Evolutionary conservation across 2,888 invertebrate genomes (phyloP).

Genomic region (Antheraea assamensis): DNA sequence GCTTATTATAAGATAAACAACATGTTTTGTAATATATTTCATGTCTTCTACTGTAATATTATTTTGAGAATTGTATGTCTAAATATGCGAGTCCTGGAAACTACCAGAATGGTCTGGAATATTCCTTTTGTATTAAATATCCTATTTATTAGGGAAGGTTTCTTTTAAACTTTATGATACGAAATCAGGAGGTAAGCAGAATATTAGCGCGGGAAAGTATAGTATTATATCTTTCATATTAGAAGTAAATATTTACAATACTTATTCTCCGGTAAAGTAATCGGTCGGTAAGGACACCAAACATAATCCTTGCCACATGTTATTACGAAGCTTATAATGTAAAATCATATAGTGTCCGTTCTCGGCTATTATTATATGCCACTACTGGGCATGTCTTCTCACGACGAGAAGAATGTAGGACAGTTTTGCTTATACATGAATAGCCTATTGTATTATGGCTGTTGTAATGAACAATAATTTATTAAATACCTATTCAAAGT

Average conservation of each 20-base stretch:
- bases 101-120: background rate
- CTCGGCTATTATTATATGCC: too few species aligned
- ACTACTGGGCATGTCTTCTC: background rate
- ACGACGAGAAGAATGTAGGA: background rate
- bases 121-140: background rate
- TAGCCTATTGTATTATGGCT: background rate
- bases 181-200: background rate
- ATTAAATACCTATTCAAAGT: background rate
- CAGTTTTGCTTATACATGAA: background rate
- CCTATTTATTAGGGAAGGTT: background rate
- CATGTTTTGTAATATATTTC: slow-evolving; percentile 5
- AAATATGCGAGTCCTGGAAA: background rate
- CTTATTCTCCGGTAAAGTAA: background rate
- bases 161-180: background rate
- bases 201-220: background rate
- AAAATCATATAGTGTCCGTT: too few species aligned
- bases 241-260: background rate
- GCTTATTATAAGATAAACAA: slow-evolving; percentile 13
- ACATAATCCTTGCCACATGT: too few species aligned
- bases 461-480: background rate
- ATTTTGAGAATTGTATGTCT: background rate
- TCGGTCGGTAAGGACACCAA: too few species aligned
- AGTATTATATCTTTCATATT: background rate
- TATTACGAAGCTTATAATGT: too few species aligned
- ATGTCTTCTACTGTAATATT: background rate